Percentiles rank a stretch among this genome's conserved stretches.
Conservation (phyloP, 2,888 invertebrate genomes). For the Watsonalla binaria region DNA sequence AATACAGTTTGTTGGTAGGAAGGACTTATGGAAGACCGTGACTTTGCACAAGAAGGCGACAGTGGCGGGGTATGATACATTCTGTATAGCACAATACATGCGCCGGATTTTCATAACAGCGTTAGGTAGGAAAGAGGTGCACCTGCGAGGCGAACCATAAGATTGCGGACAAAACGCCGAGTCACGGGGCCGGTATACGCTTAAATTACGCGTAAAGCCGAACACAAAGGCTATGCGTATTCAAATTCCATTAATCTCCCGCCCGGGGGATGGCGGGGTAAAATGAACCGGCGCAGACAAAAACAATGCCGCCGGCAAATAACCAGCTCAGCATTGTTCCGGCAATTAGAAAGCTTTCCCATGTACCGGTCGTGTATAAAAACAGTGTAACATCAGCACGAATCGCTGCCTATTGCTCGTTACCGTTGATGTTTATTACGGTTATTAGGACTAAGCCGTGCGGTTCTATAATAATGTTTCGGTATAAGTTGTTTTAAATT, state of each 20-base stretch:
- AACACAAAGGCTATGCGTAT: constrained; percentile 78
- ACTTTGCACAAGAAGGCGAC: constrained; percentile 24
- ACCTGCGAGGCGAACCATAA: constrained; percentile 58
- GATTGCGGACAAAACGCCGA: constrained; percentile 64
- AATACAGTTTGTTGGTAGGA: too few species aligned
- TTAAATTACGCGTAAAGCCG: constrained; percentile 77
- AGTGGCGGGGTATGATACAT: neutral
- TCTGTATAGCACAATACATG: neutral
- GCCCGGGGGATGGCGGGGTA: constrained; percentile 70
- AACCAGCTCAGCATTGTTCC: constrained; percentile 79
- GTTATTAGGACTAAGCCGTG: constrained; percentile 75
- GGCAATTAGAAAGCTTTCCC: constrained; percentile 80
- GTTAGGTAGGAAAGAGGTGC: constrained; percentile 37
- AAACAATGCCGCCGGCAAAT: constrained; percentile 78
- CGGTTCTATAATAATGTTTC: constrained; percentile 66
- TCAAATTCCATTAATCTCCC: constrained; percentile 78
- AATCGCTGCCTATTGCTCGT: constrained; percentile 78
- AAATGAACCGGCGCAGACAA: constrained; percentile 77
- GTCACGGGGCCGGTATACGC: constrained; percentile 70
- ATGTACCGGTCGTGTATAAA: constrained; percentile 78
- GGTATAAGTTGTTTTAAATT: constrained; percentile 60
- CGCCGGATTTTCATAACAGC: constrained; percentile 54
- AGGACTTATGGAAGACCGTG: constrained; percentile 24
- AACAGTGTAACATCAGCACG: constrained; percentile 78
- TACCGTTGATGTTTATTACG: constrained; percentile 77